phyloP scores from a whole-genome alignment of 2,113 vertebrate species.

The Dipodomys ordii region DNA sequence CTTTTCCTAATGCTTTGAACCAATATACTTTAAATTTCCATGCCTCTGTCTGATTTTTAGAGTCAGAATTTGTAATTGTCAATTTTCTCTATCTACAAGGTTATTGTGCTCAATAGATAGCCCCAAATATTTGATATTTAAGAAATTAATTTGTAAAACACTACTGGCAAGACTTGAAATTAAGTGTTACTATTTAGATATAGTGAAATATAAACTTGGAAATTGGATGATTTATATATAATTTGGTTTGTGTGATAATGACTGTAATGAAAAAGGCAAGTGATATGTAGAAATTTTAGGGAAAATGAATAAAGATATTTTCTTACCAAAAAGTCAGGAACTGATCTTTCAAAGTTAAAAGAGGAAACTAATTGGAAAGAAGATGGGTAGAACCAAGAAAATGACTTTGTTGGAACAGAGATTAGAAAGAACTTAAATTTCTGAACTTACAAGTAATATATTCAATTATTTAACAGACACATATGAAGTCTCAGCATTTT shows the following conservation, averaged over 20 bases:
- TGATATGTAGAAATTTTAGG: not conserved
- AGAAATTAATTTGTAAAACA: not conserved
- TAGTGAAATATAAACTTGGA: slow-evolving; percentile 2
- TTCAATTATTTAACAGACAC: not conserved
- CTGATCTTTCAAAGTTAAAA: not conserved
- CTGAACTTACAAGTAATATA: slow-evolving; percentile 10
- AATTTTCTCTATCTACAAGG: not conserved
- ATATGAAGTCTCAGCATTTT: not conserved
- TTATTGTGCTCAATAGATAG: not conserved
- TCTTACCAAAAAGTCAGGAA: no score
- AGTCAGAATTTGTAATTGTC: not conserved
- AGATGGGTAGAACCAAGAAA: not conserved
- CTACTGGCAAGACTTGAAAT: not conserved
- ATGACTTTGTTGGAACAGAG: not conserved
- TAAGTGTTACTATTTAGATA: not conserved
- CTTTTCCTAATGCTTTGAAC: not conserved
- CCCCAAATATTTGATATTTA: not conserved
- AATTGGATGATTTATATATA: not conserved
- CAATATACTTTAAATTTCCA: not conserved
- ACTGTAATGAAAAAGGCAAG: not conserved
- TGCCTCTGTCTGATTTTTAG: not conserved
- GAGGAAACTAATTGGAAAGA: not conserved
- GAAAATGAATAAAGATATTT: not conserved
- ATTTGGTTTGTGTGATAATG: not conserved
- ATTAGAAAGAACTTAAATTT: slow-evolving; percentile 1